phyloP scores from a whole-genome alignment of 2,888 invertebrate genomes.

The Cheilosia urbana region DNA sequence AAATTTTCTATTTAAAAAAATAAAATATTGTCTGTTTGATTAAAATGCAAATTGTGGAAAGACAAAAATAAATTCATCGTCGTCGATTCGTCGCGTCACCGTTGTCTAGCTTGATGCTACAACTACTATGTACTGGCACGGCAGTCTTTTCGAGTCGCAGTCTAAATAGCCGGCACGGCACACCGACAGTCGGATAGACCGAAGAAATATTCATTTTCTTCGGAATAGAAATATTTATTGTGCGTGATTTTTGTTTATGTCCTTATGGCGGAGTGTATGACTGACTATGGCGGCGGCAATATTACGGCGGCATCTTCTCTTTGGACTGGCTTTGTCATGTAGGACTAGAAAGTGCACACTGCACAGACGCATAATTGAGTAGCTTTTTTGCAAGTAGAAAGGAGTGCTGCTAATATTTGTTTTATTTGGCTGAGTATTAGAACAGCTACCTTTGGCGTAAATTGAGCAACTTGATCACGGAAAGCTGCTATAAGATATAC shows the following conservation, averaged over 20 bases:
- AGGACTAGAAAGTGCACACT: no score
- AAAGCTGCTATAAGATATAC: no score
- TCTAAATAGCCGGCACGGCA: slow-evolving; percentile 18
- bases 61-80: slow-evolving; percentile 72
- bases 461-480: no score
- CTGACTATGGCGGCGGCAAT: not conserved
- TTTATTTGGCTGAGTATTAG: no score
- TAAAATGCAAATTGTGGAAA: slow-evolving; percentile 66
- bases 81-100: slow-evolving; percentile 36
- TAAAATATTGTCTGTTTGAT: slow-evolving; percentile 45
- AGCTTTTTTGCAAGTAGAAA: no score
- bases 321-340: not conserved
- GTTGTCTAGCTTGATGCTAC: slow-evolving; percentile 13
- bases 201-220: slow-evolving; percentile 33
- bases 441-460: no score
- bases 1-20: slow-evolving; percentile 62
- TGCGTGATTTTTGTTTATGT: slow-evolving; percentile 32
- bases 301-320: slow-evolving; percentile 7
- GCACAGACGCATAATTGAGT: no score
- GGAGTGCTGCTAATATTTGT: no score
- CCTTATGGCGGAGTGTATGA: slow-evolving; percentile 25
- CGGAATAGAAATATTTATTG: slow-evolving; percentile 36
- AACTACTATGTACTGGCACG: not conserved
- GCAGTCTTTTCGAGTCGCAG: slow-evolving; percentile 20
- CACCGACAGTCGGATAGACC: slow-evolving; percentile 21